Base-by-base conservation (phyloP, 92 coral and sea anemone species). In the Zoanthus gigantus region DNA sequence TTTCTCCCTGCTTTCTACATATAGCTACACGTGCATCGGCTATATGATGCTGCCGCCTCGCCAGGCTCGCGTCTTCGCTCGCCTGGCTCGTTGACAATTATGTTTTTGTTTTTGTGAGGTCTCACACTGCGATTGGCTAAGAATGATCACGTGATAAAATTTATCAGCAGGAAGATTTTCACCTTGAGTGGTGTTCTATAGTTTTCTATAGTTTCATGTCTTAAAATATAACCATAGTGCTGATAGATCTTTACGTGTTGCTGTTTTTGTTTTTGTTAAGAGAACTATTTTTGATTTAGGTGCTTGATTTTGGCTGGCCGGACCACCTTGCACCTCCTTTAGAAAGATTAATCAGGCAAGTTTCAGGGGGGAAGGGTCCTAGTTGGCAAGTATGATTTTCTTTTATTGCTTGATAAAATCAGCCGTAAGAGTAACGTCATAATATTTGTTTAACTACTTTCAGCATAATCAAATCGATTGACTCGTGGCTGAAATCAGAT, bases 281-380 rank as follows among this genome's bases (percentile, higher is more conserved):
- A 58, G 12, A 18, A 58, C 23, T 58, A 72, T 7, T 29, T 13
- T 28, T 71, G n/a, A n/a, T 53, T 68, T 16, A 96, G 98, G 98
- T 96, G 7, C 83, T 96, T n/a, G 98, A 96, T 80, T 96, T 96
- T 89, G 98, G 98, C 89, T 96, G 98, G 98, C 98, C 98, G 6
- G 98, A 96, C 67, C 98, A 96, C 58, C 84, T 95, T 42, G 98
- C 98, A n/a, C 98, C 98, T 29, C 98, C 98, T 9, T 45, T 96
- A 54, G 98, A 95, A 85, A 92, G 98, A 80, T 87, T 96, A 14
- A 93, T 93, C 65, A 96, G 98, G 98, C 92, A 94, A 50, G 12
- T 44, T 76, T 58, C 13, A 61, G n/a, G n/a, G n/a, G n/a, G n/a
- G n/a, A n/a, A n/a, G n/a, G n/a, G n/a, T n/a, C n/a, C n/a, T n/a